These are phyloP conservation scores for Blennius ocellaris DNA, from an alignment of 2,113 vertebrate genomes.

Conservation along the genomic window DNA sequence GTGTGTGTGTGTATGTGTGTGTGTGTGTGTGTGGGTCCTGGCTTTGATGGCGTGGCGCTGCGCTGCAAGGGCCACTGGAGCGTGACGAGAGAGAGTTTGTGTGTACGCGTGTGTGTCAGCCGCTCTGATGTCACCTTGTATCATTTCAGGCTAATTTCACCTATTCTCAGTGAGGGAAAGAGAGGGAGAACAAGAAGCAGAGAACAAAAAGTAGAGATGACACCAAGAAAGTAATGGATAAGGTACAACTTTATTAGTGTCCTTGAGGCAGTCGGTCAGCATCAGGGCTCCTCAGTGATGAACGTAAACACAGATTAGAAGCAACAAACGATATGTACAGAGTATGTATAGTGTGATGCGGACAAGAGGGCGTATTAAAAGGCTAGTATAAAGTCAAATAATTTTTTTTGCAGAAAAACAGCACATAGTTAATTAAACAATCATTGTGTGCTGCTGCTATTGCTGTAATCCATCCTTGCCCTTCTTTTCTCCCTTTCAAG, in stretches of 20 bases:
- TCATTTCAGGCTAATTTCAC: conserved; percentile 83
- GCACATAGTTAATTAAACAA: neutral
- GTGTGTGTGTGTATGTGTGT: no score
- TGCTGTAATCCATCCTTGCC: neutral
- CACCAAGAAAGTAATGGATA: conserved; percentile 66
- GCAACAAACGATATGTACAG: conserved; percentile 15
- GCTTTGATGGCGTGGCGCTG: conserved; percentile 75
- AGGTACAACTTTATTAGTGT: conserved; percentile 70
- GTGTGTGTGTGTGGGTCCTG: conserved; percentile 53
- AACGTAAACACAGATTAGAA: conserved; percentile 23
- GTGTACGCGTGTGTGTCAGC: conserved; percentile 38
- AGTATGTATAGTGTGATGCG: neutral
- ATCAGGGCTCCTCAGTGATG: conserved; percentile 12
- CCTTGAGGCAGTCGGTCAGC: conserved; percentile 41
- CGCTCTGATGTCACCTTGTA: conserved; percentile 82
- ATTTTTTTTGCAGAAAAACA: neutral
- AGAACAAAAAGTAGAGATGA: conserved; percentile 54
- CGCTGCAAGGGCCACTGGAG: conserved; percentile 69
- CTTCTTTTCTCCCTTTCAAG: neutral
- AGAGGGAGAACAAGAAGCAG: conserved; percentile 49
- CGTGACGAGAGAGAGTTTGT: conserved; percentile 48
- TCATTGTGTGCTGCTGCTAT: neutral
- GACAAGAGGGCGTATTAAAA: conserved; percentile 7
- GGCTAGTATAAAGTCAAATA: neutral
- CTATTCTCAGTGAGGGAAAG: conserved; percentile 68